Conservation (phyloP, 2,888 invertebrate genomes). For the Hedya salicella region DNA sequence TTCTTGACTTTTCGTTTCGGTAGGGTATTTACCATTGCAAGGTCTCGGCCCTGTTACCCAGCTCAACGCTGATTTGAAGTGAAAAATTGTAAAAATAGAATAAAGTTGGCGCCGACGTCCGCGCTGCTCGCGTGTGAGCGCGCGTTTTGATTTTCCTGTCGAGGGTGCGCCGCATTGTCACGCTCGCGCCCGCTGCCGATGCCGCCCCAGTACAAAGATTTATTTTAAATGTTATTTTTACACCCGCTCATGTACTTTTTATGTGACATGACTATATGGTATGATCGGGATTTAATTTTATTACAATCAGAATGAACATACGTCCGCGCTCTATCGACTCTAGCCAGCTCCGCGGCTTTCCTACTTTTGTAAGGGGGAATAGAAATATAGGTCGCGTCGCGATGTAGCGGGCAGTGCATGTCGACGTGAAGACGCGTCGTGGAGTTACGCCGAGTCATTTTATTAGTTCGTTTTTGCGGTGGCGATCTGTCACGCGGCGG, state of each 20-base stretch:
- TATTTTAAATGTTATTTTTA: slow-evolving; percentile 85
- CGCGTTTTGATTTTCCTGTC: slow-evolving; percentile 70
- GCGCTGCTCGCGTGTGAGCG: slow-evolving; percentile 53
- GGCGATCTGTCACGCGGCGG: slow-evolving; percentile 1
- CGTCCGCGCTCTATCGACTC: slow-evolving; percentile 47
- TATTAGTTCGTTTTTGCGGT: slow-evolving; percentile 49
- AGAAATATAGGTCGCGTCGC: too few species aligned
- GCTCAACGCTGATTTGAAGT: too few species aligned
- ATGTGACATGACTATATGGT: slow-evolving; percentile 66
- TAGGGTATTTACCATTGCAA: too few species aligned
- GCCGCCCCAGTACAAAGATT: slow-evolving; percentile 81
- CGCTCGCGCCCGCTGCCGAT: slow-evolving; percentile 74
- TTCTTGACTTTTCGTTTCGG: too few species aligned
- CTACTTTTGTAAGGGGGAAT: slow-evolving; percentile 57
- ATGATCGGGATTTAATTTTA: slow-evolving; percentile 39
- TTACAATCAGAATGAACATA: slow-evolving; percentile 47
- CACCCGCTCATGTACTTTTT: slow-evolving; percentile 74
- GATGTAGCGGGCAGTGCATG: too few species aligned
- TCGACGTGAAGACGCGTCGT: slow-evolving; percentile 62
- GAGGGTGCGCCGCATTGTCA: slow-evolving; percentile 74
- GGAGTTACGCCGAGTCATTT: slow-evolving; percentile 74
- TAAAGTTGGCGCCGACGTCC: slow-evolving; percentile 52
- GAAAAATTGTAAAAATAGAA: neutral
- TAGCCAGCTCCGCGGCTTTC: slow-evolving; percentile 52
- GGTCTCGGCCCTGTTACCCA: too few species aligned